Conservation (phyloP, 2,113 vertebrate genomes). For the Trochalopteron elliotii region DNA sequence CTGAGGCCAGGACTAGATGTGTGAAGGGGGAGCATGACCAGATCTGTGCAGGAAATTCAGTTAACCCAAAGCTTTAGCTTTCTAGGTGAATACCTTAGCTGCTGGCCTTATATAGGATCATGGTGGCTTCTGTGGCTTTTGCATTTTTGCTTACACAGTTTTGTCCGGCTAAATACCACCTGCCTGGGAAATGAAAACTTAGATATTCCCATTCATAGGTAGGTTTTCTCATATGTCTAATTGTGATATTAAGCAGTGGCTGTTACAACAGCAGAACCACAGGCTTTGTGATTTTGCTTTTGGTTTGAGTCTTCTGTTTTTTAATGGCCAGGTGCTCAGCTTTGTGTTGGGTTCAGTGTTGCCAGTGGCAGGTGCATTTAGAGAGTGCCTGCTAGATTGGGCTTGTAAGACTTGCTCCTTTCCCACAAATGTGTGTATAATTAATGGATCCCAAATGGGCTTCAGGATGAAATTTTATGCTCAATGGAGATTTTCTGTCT, state of each 20-base stretch:
- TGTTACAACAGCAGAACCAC: background rate
- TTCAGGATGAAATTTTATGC: background rate
- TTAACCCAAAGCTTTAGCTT: background rate
- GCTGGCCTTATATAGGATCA: background rate
- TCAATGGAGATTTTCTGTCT: background rate
- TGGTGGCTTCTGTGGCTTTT: background rate
- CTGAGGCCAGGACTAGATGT: rapidly evolving
- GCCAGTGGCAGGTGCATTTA: background rate
- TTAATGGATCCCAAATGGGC: background rate
- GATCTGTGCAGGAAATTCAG: background rate
- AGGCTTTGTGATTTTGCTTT: background rate
- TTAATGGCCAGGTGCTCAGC: background rate
- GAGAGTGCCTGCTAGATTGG: background rate
- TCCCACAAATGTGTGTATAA: background rate
- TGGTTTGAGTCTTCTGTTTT: background rate
- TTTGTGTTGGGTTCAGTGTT: background rate
- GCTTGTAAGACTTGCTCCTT: background rate
- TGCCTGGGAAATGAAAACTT: background rate
- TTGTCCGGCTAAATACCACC: background rate
- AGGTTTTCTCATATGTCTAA: background rate
- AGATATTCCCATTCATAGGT: background rate
- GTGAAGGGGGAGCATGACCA: background rate
- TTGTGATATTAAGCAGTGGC: background rate
- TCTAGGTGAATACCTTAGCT: background rate
- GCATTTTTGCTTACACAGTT: background rate